Evolutionary conservation across 2,113 vertebrate genomes (phyloP), one percentile per base, ranked within the genome.

Genomic region (Otus sunia): DNA sequence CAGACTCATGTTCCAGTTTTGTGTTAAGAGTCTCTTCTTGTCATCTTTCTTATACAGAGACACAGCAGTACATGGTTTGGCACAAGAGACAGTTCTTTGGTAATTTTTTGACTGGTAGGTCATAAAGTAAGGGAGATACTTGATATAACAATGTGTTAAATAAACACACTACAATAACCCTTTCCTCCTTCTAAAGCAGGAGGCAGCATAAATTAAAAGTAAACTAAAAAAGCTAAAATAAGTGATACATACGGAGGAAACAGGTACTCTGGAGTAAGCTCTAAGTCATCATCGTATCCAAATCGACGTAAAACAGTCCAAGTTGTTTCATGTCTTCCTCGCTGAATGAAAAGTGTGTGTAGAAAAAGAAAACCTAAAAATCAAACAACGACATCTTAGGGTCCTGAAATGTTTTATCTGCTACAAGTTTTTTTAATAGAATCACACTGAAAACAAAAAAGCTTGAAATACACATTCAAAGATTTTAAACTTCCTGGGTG

Each of bases 291-390:
- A 0, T 99, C 99, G 5, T 99, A 99, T 76, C 99, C 99, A 74
- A 99, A 99, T 93, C 99, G 98, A 63, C 99, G 98, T 86, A 99
- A 92, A 69, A 99, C 99, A 4, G 99, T 99, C 99, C 99, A 99
- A 11, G 99, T 99, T 45, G 99, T 99, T 97, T 99, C 99, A 2
- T 99, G 99, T 93, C 99, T 98, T 64, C 99, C 99, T 95, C 99
- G 98, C 98, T 99, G 99, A 85, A 99, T 99, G 97, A 99, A 99
- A 82, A 99, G 99, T 11, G 99, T 99, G 97, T 99, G 99, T 58
- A 99, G 98, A 97, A 99, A 99, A 97, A 99, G 98, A 97, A 99
- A 99, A 78, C 99, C 99, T 99, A 97, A 88, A 96, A 95, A 92
- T 83, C 95, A 95, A 97, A 77, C 12, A 4, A 88, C 6, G 32